Conservation (phyloP, 2,113 vertebrate species). For the Poicephalus gulielmi region DNA sequence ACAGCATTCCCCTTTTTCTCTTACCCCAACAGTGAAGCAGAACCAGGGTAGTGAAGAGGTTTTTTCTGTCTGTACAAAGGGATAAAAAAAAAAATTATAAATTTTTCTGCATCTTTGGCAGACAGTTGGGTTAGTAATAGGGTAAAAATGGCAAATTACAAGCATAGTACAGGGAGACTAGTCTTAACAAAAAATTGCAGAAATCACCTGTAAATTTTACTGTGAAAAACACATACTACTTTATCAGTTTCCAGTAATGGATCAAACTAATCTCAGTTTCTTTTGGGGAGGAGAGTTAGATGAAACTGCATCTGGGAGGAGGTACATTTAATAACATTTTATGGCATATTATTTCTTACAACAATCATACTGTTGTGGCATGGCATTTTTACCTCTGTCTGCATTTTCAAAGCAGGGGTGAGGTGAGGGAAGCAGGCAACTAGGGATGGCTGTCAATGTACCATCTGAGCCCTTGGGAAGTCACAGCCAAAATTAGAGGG, state of each 20-base stretch:
- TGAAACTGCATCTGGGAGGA: not conserved
- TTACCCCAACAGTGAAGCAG: not conserved
- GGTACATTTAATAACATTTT: conserved; percentile 9
- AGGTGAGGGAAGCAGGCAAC: not conserved
- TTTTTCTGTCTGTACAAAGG: not conserved
- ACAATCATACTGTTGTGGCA: not conserved
- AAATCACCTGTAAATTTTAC: conserved; percentile 25
- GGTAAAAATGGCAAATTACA: conserved; percentile 12
- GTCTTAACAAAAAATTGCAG: not conserved
- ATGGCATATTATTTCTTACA: conserved; percentile 20
- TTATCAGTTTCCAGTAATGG: not conserved
- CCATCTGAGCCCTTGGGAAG: not conserved
- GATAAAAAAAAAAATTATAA: not conserved
- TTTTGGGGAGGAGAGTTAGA: conserved; percentile 1
- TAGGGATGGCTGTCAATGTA: not conserved
- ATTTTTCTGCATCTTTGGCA: not conserved
- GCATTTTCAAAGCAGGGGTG: not conserved
- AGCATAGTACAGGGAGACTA: not conserved
- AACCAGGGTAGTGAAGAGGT: not conserved
- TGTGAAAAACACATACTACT: conserved; percentile 6
- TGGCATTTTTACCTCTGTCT: not conserved
- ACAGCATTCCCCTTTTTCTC: not conserved
- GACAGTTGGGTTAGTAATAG: not conserved
- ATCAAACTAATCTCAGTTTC: not conserved
- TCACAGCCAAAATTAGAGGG: not conserved